Evolutionary conservation across 2,888 invertebrate genomes (phyloP).

Genomic region (Pseudoips prasinana): DNA sequence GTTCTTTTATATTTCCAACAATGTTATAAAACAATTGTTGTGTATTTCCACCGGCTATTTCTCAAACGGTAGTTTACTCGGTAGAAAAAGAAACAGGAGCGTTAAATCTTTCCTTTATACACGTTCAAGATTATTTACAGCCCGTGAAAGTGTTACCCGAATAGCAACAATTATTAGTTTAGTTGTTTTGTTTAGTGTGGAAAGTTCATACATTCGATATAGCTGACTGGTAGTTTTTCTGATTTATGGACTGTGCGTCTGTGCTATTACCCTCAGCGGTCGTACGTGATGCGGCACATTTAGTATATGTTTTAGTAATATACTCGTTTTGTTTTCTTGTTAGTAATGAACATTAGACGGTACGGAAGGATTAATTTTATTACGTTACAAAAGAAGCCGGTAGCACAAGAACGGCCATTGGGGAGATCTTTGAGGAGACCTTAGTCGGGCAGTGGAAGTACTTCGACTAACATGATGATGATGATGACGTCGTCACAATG

Average conservation of each 20-base stretch:
- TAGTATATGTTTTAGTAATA: constrained; percentile 15
- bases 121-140: constrained; percentile 45
- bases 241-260: constrained; percentile 42
- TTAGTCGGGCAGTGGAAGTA: no score
- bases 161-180: constrained; percentile 58
- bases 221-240: constrained; percentile 34
- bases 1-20: no score
- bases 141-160: constrained; percentile 30
- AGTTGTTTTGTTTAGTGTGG: constrained; percentile 45
- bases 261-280: constrained; percentile 20
- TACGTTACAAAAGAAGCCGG: no score
- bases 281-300: constrained; percentile 27
- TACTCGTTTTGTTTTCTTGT: constrained; percentile 4
- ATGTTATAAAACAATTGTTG: no score
- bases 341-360: not conserved
- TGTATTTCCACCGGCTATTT: not conserved
- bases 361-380: no score
- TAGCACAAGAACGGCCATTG: no score
- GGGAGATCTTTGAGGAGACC: no score
- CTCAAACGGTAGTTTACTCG: constrained; percentile 1
- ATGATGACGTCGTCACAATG: no score
- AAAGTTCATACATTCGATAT: constrained; percentile 32
- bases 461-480: no score
- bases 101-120: constrained; percentile 30
- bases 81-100: constrained; percentile 11